These are phyloP conservation scores for Steatocranus sp. DNA, from an alignment of 2,797 vertebrate genomes.

Conservation along the genomic window DNA sequence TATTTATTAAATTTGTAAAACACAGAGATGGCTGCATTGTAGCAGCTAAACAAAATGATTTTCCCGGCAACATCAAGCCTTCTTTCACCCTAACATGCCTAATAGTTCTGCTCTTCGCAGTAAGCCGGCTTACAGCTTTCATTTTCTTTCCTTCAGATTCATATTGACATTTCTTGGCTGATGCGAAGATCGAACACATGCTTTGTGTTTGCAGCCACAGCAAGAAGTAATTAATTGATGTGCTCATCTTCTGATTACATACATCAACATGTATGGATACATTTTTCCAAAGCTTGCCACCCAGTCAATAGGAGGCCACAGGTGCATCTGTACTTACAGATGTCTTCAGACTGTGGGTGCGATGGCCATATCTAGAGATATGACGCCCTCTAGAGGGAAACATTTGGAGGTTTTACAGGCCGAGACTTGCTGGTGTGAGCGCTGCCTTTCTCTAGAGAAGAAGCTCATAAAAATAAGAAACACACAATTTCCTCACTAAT, in stretches of 20 bases:
- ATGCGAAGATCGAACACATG: neutral
- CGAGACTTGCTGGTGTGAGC: neutral
- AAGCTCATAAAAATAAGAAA: neutral
- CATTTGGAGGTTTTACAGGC: neutral
- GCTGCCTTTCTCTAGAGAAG: neutral
- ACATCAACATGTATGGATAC: constrained; percentile 26
- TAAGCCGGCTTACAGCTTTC: neutral
- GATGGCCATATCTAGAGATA: constrained; percentile 4
- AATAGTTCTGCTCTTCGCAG: neutral
- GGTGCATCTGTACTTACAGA: constrained; percentile 52
- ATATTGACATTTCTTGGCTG: neutral
- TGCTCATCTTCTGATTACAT: constrained; percentile 36
- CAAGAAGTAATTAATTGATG: neutral
- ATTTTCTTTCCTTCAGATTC: neutral
- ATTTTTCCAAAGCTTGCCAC: constrained; percentile 14
- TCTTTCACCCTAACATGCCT: constrained; percentile 8
- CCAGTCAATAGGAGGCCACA: constrained; percentile 54
- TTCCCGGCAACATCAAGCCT: constrained; percentile 22
- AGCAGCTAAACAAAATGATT: constrained; percentile 4
- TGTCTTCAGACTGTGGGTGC: constrained; percentile 6
- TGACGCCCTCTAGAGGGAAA: constrained; percentile 46
- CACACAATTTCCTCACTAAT: neutral
- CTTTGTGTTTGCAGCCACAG: constrained; percentile 21
- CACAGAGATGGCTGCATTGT: neutral
- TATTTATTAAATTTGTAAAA: neutral